Evolutionary conservation across 1,140 invertebrate species (phyloP), one percentile per base, ranked within the genome.

Genomic region (Delia radicum): DNA sequence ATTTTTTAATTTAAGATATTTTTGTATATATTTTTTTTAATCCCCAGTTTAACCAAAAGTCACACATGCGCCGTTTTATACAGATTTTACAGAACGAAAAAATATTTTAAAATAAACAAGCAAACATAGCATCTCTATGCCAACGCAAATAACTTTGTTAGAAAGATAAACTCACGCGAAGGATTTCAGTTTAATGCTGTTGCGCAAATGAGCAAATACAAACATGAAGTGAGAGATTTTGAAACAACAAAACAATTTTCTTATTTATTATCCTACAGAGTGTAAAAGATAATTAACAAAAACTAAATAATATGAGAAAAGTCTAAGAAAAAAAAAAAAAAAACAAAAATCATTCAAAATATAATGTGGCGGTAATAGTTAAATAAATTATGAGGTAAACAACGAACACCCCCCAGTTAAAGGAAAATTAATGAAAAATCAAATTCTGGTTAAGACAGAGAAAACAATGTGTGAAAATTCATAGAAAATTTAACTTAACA

Each of bases 11-110:
- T n/a, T n/a, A n/a, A n/a, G 21, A 21, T 21, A 7, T 55, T 55
- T 55, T 4, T 21, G 18, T 55, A n/a, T n/a, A n/a, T n/a, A n/a
- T 33, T 69, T 69, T 33, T 10, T n/a, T 37, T 33, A 21, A 33
- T 69, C 29, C 24, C 65, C 37, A 29, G 18, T 69, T 69, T 69
- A 69, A 69, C 65, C 65, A 69, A 69, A 69, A 69, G 29, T 69
- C 65, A 69, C 65, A 69, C 65, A 37, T 69, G 65, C 65, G 29
- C 29, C n/a, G 29, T 29, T 65, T 33, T 33, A 31, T 21, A 7
- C 24, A 21, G 21, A 21, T 2, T 55, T 55, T 55, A 7, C 24
- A 21, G n/a, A 55, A 2, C 48, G n/a, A n/a, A n/a, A n/a, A n/a
- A n/a, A n/a, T n/a, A n/a, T n/a, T n/a, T n/a, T n/a, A n/a, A n/a